Percentiles rank a stretch among this genome's conserved stretches.
Evolutionary conservation across 2,888 invertebrate genomes (phyloP).

Genomic region (Platycheirus rosarum): DNA sequence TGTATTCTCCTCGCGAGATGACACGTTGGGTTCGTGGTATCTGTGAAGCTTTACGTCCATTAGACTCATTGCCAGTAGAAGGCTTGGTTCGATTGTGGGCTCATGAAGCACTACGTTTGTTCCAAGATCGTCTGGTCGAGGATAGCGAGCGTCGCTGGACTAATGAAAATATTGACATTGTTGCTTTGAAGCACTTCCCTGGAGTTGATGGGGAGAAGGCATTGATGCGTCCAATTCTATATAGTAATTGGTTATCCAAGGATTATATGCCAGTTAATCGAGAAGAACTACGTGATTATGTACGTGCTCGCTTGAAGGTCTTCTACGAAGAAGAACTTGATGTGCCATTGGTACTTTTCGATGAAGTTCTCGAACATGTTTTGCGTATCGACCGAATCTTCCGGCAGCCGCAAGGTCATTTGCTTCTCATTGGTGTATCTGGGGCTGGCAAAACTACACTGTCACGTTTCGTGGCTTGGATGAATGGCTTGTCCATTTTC

Average conservation of each 20-base stretch:
- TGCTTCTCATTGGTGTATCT: constrained; percentile 98
- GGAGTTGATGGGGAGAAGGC: constrained; percentile 92
- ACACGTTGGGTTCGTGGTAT: constrained; percentile 99
- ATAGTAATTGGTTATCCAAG: constrained; percentile 99
- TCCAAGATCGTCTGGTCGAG: constrained; percentile 97
- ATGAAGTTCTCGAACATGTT: constrained; percentile 99
- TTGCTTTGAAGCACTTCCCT: constrained; percentile 97
- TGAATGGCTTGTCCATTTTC: constrained; percentile 99
- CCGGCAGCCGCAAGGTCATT: constrained; percentile 99
- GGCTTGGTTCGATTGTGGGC: constrained; percentile 99
- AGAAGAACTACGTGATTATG: constrained; percentile 97
- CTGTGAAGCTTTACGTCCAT: constrained; percentile 98
- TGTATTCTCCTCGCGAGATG: constrained; percentile 99
- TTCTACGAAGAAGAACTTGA: constrained; percentile 99
- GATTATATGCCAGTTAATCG: constrained; percentile 98
- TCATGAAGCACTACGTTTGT: constrained; percentile 98
- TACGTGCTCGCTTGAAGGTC: constrained; percentile 97
- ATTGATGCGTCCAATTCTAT: constrained; percentile 96
- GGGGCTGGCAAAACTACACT: constrained; percentile 99
- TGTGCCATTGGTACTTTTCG: constrained; percentile 98
- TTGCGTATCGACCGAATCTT: constrained; percentile 99
- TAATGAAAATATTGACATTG: constrained; percentile 97
- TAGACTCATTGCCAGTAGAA: constrained; percentile 95
- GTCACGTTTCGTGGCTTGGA: constrained; percentile 99
- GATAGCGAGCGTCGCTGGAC: constrained; percentile 98